Evolutionary conservation across 2,888 invertebrate species (phyloP).

Genomic region (Gari tellinella): DNA sequence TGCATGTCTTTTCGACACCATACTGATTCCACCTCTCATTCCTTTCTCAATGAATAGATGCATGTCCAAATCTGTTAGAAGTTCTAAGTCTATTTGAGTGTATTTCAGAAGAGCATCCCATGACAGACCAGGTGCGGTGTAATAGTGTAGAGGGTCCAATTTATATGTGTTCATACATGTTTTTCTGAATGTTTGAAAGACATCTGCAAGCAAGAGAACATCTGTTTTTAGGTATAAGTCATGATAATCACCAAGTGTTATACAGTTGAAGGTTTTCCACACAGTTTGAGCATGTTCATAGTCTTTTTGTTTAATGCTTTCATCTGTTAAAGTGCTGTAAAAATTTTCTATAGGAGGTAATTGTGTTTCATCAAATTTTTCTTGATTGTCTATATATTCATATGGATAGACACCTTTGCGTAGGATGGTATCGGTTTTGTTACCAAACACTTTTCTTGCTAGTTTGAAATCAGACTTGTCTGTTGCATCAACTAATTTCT

Average conservation of each 20-base stretch:
- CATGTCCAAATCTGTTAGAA: conserved; percentile 72
- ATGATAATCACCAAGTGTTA: conserved; percentile 59
- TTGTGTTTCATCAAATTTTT: too few relatives aligned
- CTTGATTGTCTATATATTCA: too few relatives aligned
- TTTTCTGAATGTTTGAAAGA: too few relatives aligned
- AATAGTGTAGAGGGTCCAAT: too few relatives aligned
- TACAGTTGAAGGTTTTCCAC: conserved; percentile 57
- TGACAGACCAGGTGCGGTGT: too few relatives aligned
- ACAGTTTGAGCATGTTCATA: conserved; percentile 49
- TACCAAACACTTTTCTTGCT: conserved; percentile 13
- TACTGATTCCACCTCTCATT: too few relatives aligned
- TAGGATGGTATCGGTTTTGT: neutral
- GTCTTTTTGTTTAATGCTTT: conserved; percentile 56
- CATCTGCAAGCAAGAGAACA: too few relatives aligned
- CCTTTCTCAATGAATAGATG: too few relatives aligned
- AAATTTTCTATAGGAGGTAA: conserved; percentile 43
- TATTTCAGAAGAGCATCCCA: conserved; percentile 71
- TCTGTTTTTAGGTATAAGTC: too few relatives aligned
- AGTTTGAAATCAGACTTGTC: conserved; percentile 21
- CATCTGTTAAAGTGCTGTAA: too few relatives aligned
- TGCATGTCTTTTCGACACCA: conserved; percentile 68
- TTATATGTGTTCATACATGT: too few relatives aligned
- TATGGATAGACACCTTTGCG: too few relatives aligned
- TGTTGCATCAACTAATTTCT: conserved; percentile 22
- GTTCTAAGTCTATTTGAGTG: conserved; percentile 67